Conservation (phyloP, 2,888 invertebrate species). For the Molorchus minor region DNA sequence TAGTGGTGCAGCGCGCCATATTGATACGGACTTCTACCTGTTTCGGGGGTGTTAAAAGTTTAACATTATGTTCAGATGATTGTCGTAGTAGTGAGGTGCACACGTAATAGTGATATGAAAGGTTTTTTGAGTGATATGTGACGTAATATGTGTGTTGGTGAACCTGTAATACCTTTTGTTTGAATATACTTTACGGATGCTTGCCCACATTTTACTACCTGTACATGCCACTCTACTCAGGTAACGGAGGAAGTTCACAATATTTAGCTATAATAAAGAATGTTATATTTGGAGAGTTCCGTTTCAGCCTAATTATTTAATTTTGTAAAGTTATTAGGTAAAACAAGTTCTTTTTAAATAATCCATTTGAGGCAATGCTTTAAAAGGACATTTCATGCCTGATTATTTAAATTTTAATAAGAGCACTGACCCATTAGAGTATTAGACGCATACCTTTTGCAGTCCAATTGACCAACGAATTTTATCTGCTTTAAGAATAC, state of each 20-base stretch:
- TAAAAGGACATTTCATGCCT: no score
- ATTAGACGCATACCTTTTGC: no score
- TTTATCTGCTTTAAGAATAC: no score
- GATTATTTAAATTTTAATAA: no score
- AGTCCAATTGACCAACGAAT: no score
- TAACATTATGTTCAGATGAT: slow-evolving; percentile 23
- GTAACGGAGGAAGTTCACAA: slow-evolving; percentile 26
- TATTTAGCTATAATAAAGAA: background rate
- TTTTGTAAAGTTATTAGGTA: no score
- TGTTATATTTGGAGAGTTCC: no score
- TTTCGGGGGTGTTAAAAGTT: slow-evolving; percentile 38
- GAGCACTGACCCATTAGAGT: no score
- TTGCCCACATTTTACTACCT: slow-evolving; percentile 26
- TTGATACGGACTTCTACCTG: slow-evolving; percentile 35
- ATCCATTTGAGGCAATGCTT: no score
- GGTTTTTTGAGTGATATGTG: slow-evolving; percentile 33
- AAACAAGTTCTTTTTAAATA: no score
- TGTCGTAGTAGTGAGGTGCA: slow-evolving; percentile 21
- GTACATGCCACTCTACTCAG: slow-evolving; percentile 29
- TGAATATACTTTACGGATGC: slow-evolving; percentile 27
- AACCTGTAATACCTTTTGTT: slow-evolving; percentile 39
- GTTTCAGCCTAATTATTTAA: no score
- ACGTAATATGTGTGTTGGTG: slow-evolving; percentile 34
- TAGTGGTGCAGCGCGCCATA: slow-evolving; percentile 39
- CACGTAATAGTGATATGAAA: slow-evolving; percentile 21